Evolutionary conservation across 2,888 invertebrate genomes (phyloP), one percentile per base, ranked within the genome.

Genomic region (Stomorhina lunata): DNA sequence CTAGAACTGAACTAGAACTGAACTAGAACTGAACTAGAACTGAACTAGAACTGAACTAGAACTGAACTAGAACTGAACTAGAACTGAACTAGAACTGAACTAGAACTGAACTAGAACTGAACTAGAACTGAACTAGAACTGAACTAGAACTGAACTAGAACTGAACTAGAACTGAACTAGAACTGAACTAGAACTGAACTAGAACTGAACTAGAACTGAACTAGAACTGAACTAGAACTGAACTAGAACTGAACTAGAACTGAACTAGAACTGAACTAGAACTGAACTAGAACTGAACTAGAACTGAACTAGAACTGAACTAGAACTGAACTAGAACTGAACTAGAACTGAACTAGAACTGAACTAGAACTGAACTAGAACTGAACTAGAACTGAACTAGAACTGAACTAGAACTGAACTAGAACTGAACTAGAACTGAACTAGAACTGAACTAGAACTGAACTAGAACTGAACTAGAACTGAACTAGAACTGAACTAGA

Each of bases 1-100:
- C 48, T 48, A 48, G 48, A 48, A 48, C 48, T 48, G 48, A 48
- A 48, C 48, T 48, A 48, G 48, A 43, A 43, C 43, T 43, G 17
- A 43, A 43, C 43, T n/a, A n/a, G n/a, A n/a, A n/a, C 43, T 43
- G 43, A 15, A 43, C 43, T 43, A 43, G 17, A 48, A 48, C 22
- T 48, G 25, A 25, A 48, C 22, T 48, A 48, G 48, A 48, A 48
- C 48, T 48, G 48, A 48, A 48, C 48, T 25, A 45, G 45, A 48
- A 48, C 48, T 48, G 48, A 48, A 48, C 48, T 12, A 48, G 48
- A 48, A 22, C 22, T 48, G 22, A 48, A 48, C 22, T 22, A 22
- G 22, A 48, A 48, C 48, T 22, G 22, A 22, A 48, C 22, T 22
- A 22, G 48, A 48, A 48, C 48, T 48, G 22, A 22, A 48, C 22